Base-by-base conservation (phyloP, 1,140 invertebrate genomes). In the Drosophila yakuba region DNA sequence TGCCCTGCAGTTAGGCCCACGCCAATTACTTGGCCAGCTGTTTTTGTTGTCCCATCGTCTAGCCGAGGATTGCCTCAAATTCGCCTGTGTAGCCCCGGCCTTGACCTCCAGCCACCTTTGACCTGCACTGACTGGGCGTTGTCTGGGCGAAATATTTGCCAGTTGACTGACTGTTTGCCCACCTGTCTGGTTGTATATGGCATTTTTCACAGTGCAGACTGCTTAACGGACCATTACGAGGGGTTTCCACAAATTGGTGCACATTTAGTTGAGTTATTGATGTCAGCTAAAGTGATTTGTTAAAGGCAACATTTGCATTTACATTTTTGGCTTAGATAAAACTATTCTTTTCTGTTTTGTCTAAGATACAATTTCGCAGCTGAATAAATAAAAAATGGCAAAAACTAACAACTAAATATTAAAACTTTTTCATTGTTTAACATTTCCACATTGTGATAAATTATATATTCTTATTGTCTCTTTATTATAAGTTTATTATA, bases 21-120 rank as follows among this genome's bases (percentile, higher is more conserved):
- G 68, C 71, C 71, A 74, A 74, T 74, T 74, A 74, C 32, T 44
- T 43, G 41, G 51, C 69, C 57, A 56, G 44, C 36, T 64, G 69
- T 52, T 73, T 38, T 14, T 39, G 38, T 39, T 50, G 47, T 58
- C 54, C 20, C 23, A 41, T 72, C 57, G 64, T 48, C 23, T 71
- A 15, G 28, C 12, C 66, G 67, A 10, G 35, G 28, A 69, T 69
- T 35, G 44, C 28, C 66, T 71, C 32, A 12, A 41, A 58, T 69
- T 71, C 47, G 50, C 25, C 12, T 39, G 43, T 39, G 48, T 15
- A n/a, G 48, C 20, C 41, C 7, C 61, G 80, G 66, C 80, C 81
- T 84, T 85, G 78, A 81, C 74, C 78, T 59, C 35, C 20, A 38
- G 72, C 20, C 59, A 84, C 80, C 80, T 84, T 84, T 84, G 80